Percentiles rank a stretch among this genome's conserved stretches.
Conservation (phyloP, 2,888 invertebrate genomes). For the Lordiphosa andalusiaca region DNA sequence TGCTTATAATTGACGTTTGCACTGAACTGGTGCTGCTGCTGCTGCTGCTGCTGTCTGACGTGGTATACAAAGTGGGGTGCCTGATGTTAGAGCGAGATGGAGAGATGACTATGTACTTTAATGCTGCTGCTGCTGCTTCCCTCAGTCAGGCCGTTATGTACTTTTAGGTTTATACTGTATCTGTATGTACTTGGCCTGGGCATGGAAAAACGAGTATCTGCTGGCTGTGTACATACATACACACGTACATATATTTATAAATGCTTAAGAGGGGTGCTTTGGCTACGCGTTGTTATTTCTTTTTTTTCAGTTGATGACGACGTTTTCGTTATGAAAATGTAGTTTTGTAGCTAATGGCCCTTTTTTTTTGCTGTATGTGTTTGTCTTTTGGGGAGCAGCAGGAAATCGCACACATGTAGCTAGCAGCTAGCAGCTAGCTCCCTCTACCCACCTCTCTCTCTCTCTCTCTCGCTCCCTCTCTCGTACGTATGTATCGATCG, state of each 20-base stretch:
- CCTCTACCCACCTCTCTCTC: neutral
- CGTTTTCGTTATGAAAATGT: slow-evolving; percentile 62
- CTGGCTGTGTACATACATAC: slow-evolving; percentile 15
- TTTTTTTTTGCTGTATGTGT: slow-evolving; percentile 48
- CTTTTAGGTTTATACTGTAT: slow-evolving; percentile 8
- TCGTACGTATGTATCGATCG: slow-evolving; percentile 48
- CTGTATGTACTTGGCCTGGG: slow-evolving; percentile 44
- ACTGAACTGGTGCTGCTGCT: slow-evolving; percentile 50
- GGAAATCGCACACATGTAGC: slow-evolving; percentile 46
- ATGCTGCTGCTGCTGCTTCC: slow-evolving; percentile 70
- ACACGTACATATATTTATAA: slow-evolving; percentile 58
- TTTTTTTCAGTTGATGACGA: slow-evolving; percentile 48
- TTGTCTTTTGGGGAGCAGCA: slow-evolving; percentile 62
- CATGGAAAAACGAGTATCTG: slow-evolving; percentile 71
- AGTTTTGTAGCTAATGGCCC: slow-evolving; percentile 54
- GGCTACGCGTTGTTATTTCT: slow-evolving; percentile 57
- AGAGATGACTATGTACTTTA: slow-evolving; percentile 24
- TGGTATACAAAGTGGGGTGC: slow-evolving; percentile 63
- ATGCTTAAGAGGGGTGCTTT: slow-evolving; percentile 64
- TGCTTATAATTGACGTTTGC: slow-evolving; percentile 74
- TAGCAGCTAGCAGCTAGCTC: neutral
- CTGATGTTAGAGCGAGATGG: slow-evolving; percentile 56
- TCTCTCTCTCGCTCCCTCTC: slow-evolving; percentile 16
- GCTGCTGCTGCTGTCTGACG: slow-evolving; percentile 60
- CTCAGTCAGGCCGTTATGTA: slow-evolving; percentile 42